Evolutionary conservation across 1,140 invertebrate species (phyloP).

Genomic region (Monomorium pharaonis): DNA sequence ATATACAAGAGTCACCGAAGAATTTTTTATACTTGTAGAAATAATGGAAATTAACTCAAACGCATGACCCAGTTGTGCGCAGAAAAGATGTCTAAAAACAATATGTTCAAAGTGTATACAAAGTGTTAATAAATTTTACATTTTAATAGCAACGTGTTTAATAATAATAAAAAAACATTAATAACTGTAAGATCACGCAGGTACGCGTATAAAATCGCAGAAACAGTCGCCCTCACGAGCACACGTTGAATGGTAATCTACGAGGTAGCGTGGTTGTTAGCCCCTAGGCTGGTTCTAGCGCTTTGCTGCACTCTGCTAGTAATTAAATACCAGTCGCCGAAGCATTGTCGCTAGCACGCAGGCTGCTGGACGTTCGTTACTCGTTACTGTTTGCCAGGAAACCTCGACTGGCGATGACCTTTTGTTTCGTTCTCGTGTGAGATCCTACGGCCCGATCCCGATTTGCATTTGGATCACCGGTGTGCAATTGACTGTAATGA

Average conservation of each 20-base stretch:
- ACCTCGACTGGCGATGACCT: conserved; percentile 63
- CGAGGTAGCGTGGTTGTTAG: background rate
- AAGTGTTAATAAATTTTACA: background rate
- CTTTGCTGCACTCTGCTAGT: conserved; percentile 28
- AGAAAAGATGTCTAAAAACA: too few relatives aligned
- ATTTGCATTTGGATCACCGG: conserved; percentile 70
- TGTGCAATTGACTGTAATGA: conserved; percentile 65
- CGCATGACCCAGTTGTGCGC: too few relatives aligned
- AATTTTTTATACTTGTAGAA: too few relatives aligned
- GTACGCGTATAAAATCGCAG: background rate
- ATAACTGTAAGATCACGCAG: background rate
- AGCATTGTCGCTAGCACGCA: conserved; percentile 47
- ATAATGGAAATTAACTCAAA: too few relatives aligned
- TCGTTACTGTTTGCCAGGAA: conserved; percentile 73
- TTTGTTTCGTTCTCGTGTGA: conserved; percentile 67
- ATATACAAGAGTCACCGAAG: too few relatives aligned
- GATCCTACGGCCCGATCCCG: conserved; percentile 26
- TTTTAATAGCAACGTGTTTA: background rate
- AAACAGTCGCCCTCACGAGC: background rate
- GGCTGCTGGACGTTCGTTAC: conserved; percentile 62
- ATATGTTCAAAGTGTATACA: too few relatives aligned
- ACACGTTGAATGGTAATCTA: background rate
- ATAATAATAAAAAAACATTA: background rate
- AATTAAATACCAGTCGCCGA: conserved; percentile 67
- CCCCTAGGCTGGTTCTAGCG: background rate